Evolutionary conservation across 1,140 invertebrate genomes (phyloP).

Genomic region (Cylas formicarius): DNA sequence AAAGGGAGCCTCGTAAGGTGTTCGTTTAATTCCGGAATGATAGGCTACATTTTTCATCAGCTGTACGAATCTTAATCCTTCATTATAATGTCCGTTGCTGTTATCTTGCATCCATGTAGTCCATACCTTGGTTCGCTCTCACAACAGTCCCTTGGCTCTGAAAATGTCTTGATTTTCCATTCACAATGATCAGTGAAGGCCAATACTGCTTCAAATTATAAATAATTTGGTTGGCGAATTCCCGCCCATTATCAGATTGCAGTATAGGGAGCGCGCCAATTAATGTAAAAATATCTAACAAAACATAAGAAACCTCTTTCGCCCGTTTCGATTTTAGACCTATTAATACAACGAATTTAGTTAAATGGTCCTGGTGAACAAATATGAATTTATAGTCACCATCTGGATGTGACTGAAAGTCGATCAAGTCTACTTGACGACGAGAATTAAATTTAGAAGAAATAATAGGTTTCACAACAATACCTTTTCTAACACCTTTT

Average conservation of each 20-base stretch:
- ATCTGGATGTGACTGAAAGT: slow-evolving; percentile 42
- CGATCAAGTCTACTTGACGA: slow-evolving; percentile 46
- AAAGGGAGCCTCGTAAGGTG: slow-evolving; percentile 34
- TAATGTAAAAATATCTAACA: slow-evolving; percentile 35
- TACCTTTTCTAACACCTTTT: slow-evolving; percentile 30
- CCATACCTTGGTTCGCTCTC: slow-evolving; percentile 38
- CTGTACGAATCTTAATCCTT: slow-evolving; percentile 35
- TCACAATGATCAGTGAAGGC: slow-evolving; percentile 29
- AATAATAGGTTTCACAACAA: slow-evolving; percentile 37
- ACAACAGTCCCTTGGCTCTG: slow-evolving; percentile 39
- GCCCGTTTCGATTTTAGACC: slow-evolving; percentile 25
- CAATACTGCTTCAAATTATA: slow-evolving; percentile 26
- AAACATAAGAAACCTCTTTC: slow-evolving; percentile 22
- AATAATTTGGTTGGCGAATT: slow-evolving; percentile 25
- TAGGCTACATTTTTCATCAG: slow-evolving; percentile 32
- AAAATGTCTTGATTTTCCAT: slow-evolving; percentile 39
- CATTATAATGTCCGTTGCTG: slow-evolving; percentile 25
- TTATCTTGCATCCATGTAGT: slow-evolving; percentile 32
- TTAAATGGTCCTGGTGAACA: slow-evolving; percentile 45
- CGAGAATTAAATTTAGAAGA: slow-evolving; percentile 34
- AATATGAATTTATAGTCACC: slow-evolving; percentile 43
- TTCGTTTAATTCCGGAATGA: slow-evolving; percentile 31
- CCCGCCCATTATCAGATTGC: slow-evolving; percentile 36
- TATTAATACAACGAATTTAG: slow-evolving; percentile 36
- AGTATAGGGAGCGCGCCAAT: slow-evolving; percentile 30